phyloP scores from a whole-genome alignment of 2,797 vertebrate species.

The Catostomus latipinnis region DNA sequence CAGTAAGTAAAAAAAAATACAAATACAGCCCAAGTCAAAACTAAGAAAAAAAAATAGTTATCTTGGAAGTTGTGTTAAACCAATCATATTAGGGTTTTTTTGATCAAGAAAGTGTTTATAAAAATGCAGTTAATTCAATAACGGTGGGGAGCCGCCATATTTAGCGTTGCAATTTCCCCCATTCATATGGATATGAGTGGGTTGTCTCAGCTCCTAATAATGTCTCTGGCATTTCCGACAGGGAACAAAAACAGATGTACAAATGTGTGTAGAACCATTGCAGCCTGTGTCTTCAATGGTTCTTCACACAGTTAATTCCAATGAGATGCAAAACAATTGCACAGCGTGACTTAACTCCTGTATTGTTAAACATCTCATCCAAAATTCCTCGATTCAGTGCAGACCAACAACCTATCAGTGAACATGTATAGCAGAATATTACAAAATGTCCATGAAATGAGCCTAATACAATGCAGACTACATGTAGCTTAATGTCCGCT shows the following conservation, averaged over 20 bases:
- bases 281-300: conserved; percentile 12
- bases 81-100: too few species aligned
- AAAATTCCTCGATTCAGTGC: conserved; percentile 2
- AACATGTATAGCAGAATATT: conserved; percentile 3
- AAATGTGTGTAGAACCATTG: not conserved
- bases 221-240: not conserved
- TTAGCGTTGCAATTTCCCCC: too few species aligned
- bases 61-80: too few species aligned
- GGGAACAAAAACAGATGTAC: conserved; percentile 20
- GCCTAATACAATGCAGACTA: conserved; percentile 25
- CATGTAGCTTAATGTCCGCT: not conserved
- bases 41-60: too few species aligned
- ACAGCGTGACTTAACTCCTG: not conserved
- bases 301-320: conserved; percentile 7
- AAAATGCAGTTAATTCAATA: too few species aligned
- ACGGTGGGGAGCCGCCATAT: too few species aligned
- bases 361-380: not conserved
- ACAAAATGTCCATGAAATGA: conserved; percentile 14
- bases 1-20: too few species aligned
- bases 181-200: too few species aligned
- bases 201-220: too few species aligned
- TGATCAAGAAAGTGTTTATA: too few species aligned
- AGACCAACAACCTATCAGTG: conserved; percentile 7
- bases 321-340: not conserved
- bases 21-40: too few species aligned